Evolutionary conservation across 2,888 invertebrate genomes (phyloP).

Genomic region (Calliopum simillimum): DNA sequence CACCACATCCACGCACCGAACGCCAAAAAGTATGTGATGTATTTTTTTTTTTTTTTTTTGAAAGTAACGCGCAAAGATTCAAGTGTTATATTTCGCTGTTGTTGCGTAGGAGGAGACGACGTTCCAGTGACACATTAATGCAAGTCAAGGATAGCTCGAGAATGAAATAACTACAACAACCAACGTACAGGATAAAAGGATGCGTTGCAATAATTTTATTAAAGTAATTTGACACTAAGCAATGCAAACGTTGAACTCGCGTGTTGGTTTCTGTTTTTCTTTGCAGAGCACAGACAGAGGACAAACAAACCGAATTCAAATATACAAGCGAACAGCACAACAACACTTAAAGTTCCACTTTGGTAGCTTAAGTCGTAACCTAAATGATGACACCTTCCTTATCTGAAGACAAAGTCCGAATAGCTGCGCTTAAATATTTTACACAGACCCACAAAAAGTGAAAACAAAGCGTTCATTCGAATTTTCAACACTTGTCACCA

Average conservation of each 20-base stretch:
- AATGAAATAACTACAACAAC: not conserved
- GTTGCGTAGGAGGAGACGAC: too few relatives aligned
- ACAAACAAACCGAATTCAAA: not conserved
- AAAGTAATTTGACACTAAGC: slow-evolving; percentile 33
- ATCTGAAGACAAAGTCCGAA: too few relatives aligned
- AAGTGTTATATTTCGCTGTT: too few relatives aligned
- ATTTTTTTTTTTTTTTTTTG: too few relatives aligned
- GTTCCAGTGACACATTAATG: not conserved
- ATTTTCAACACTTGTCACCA: not conserved
- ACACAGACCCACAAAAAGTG: not conserved
- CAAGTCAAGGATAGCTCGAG: not conserved
- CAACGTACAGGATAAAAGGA: not conserved
- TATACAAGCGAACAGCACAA: not conserved
- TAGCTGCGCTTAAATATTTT: not conserved
- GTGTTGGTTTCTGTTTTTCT: not conserved
- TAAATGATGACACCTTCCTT: too few relatives aligned
- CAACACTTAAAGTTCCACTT: not conserved
- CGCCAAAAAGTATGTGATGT: too few relatives aligned
- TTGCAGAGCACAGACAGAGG: not conserved
- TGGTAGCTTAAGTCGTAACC: too few relatives aligned
- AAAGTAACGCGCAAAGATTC: too few relatives aligned
- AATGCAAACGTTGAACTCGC: slow-evolving; percentile 50
- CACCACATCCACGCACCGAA: not conserved
- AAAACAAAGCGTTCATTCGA: not conserved
- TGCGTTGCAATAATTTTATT: slow-evolving; percentile 35